A percentile compares a stretch with the other conserved stretches of the same genome.
Conservation (phyloP, 2,888 invertebrate genomes). For the Scrobipalpa atriplicella region DNA sequence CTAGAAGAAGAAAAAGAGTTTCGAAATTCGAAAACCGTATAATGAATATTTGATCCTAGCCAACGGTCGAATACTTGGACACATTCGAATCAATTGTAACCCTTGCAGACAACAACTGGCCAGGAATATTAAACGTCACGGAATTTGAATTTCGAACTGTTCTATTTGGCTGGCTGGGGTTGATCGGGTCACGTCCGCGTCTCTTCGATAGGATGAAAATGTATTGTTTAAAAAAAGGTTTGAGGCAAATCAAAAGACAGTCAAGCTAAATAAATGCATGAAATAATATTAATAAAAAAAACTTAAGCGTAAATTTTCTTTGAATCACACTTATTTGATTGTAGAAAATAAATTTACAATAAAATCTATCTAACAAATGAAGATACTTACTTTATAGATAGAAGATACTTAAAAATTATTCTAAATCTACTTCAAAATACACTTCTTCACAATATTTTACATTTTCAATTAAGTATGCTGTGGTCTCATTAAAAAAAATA, state of each 20-base stretch:
- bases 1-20: not conserved
- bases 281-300: no score
- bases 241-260: not conserved
- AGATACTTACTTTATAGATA: no score
- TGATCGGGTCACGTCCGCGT: not conserved
- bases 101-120: conserved; percentile 40
- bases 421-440: no score
- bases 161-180: not conserved
- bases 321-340: no score
- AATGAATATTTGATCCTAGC: conserved; percentile 74
- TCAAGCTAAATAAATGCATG: no score
- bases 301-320: no score
- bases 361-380: no score
- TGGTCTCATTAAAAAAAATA: no score
- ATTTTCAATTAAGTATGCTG: no score
- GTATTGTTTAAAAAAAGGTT: conserved; percentile 1
- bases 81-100: conserved; percentile 66
- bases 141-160: conserved; percentile 34
- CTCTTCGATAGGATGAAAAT: not conserved
- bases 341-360: no score
- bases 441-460: no score
- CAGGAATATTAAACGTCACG: conserved; percentile 42
- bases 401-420: no score
- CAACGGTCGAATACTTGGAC: conserved; percentile 53
- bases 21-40: conserved; percentile 47